These are phyloP conservation scores for Diachasma alloeum DNA, from an alignment of 1,140 invertebrate genomes.

Conservation along the genomic window DNA sequence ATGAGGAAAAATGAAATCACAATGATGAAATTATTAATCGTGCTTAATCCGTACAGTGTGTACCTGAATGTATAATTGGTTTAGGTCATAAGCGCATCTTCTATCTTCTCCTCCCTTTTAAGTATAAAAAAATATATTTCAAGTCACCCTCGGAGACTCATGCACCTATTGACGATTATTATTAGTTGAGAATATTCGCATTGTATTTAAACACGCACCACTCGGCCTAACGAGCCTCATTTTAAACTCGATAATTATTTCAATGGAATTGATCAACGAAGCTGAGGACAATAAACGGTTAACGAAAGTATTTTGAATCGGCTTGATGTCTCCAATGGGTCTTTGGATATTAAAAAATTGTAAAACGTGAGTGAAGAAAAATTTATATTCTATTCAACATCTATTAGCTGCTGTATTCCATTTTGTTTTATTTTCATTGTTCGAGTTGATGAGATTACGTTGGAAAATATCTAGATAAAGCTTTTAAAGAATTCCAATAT, in stretches of 20 bases:
- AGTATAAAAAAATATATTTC: no score
- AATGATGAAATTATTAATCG: constrained; percentile 11
- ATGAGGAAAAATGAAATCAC: neutral
- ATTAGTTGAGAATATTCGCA: no score
- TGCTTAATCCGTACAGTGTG: constrained; percentile 33
- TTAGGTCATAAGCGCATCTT: neutral
- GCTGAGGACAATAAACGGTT: neutral
- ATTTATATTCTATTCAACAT: neutral
- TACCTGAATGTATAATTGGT: constrained; percentile 34
- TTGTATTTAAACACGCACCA: neutral
- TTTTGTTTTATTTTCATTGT: no score
- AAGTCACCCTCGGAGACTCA: constrained; percentile 6
- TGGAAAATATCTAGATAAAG: no score
- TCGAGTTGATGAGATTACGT: no score
- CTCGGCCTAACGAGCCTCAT: neutral
- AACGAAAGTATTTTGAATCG: neutral
- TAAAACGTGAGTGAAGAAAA: neutral
- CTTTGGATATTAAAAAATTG: neutral
- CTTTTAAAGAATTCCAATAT: no score
- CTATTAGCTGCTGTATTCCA: neutral
- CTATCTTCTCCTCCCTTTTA: neutral
- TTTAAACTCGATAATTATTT: neutral
- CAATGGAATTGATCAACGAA: neutral
- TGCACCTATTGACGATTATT: neutral
- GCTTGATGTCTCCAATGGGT: constrained; percentile 3